Conservation (phyloP, 2,888 invertebrate genomes). For the Pachycephus smyrnensis region DNA sequence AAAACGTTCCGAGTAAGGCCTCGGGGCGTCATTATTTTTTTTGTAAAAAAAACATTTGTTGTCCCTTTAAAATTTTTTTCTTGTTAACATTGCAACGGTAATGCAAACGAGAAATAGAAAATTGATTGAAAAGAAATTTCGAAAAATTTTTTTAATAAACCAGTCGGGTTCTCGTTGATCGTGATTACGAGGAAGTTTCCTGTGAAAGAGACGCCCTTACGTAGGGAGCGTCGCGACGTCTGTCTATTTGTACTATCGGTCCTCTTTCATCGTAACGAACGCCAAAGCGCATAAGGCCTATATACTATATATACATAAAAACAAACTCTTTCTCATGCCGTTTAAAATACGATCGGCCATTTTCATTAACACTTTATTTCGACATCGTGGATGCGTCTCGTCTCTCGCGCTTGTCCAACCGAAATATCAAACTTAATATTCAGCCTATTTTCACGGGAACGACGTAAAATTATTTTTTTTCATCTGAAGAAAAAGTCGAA, state of each 20-base stretch:
- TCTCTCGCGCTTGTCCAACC: neutral
- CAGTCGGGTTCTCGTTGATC: no score
- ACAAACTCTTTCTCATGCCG: neutral
- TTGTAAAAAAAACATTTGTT: no score
- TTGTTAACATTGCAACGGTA: no score
- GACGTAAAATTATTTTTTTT: neutral
- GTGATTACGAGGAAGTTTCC: neutral
- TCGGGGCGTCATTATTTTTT: no score
- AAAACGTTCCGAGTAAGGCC: neutral
- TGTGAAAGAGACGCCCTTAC: neutral
- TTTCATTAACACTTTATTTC: neutral
- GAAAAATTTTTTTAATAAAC: neutral
- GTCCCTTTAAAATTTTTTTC: no score
- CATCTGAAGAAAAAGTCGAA: neutral
- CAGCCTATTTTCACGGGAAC: neutral
- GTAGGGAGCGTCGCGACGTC: neutral
- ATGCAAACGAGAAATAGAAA: no score
- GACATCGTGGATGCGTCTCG: neutral
- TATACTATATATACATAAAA: neutral
- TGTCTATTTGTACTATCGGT: neutral
- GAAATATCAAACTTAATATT: neutral
- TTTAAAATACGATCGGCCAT: neutral
- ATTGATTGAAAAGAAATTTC: no score
- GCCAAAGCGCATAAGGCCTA: neutral
- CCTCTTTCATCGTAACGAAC: neutral